phyloP scores from a whole-genome alignment of 2,888 invertebrate genomes.

The Synergus umbraculus region DNA sequence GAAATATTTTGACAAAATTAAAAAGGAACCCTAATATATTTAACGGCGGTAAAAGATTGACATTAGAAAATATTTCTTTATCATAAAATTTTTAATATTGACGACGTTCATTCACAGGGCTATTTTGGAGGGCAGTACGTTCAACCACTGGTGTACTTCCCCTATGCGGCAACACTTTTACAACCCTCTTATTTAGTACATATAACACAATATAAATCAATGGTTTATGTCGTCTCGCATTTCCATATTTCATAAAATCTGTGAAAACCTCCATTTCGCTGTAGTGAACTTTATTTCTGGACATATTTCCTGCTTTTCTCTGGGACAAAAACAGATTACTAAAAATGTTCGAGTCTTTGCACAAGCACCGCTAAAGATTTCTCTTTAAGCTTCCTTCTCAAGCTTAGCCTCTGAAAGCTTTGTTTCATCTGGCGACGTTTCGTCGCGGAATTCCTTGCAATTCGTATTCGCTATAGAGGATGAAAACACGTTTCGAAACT shows the following conservation, averaged over 20 bases:
- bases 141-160: too few relatives aligned
- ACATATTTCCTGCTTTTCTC: constrained; percentile 37
- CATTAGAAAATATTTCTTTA: too few relatives aligned
- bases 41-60: too few relatives aligned
- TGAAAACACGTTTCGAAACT: constrained; percentile 50
- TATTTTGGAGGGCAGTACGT: too few relatives aligned
- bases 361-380: constrained; percentile 46
- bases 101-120: too few relatives aligned
- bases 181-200: neutral
- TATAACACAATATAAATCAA: neutral
- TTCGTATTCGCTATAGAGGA: constrained; percentile 46
- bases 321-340: constrained; percentile 46
- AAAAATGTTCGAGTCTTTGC: constrained; percentile 45
- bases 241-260: neutral
- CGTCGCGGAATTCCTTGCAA: constrained; percentile 43
- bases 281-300: neutral
- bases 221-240: neutral
- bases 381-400: constrained; percentile 40
- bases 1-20: too few relatives aligned
- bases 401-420: constrained; percentile 44
- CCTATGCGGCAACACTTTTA: neutral
- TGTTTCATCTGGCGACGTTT: constrained; percentile 53
- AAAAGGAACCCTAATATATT: too few relatives aligned
- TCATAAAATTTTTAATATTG: too few relatives aligned
- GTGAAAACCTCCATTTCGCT: neutral